Base-by-base conservation (phyloP, 2,797 vertebrate genomes). In the Heliangelus exortis region DNA sequence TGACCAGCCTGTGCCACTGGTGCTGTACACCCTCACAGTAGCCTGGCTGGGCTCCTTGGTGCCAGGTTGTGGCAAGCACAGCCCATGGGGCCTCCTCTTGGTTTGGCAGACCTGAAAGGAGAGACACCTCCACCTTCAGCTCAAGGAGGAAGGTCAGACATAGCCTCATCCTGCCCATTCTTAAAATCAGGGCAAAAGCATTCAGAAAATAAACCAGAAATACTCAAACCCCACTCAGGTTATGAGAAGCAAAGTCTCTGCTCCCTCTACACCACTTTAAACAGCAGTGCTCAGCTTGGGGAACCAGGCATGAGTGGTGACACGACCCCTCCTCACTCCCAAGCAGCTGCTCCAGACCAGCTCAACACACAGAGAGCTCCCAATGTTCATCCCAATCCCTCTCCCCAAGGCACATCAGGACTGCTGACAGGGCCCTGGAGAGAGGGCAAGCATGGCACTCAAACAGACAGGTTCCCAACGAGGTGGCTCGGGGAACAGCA, bases 1-100 rank as follows among this genome's bases (percentile, higher is more conserved):
- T 28, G 65, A 54, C 14, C 66, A 67, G 29, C 66, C 2, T 0
- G 17, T 0, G 2, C 48, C 67, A 41, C 0, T 0, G 0, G 33
- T 25, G 39, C 4, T 33, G 68, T 3, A 18, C 39, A n/a, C 23
- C 29, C 57, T 43, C 50, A 4, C 3, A 26, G 61, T 26, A 84
- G 69, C 57, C 66, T 68, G 68, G 36, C 59, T 41, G 51, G 68
- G 39, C 65, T 61, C 55, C 57, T 58, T 0, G 0, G 28, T 17
- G 67, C 67, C 3, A 3, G 54, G 15, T 7, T 71, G 54, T 1
- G 10, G 51, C 5, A 18, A 84, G 51, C 15, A 53, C 26, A 57
- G 39, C 22, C 39, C 72, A 25, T 0, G 7, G 23, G 55, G 29
- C 45, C 41, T 72, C 12, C 73, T 39, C 36, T n/a, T 10, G 31